A percentile compares a stretch with the other conserved stretches of the same genome.
These are phyloP conservation scores for Pachyuromys duprasi DNA, from an alignment of 2,797 vertebrate genomes.

Conservation along the genomic window DNA sequence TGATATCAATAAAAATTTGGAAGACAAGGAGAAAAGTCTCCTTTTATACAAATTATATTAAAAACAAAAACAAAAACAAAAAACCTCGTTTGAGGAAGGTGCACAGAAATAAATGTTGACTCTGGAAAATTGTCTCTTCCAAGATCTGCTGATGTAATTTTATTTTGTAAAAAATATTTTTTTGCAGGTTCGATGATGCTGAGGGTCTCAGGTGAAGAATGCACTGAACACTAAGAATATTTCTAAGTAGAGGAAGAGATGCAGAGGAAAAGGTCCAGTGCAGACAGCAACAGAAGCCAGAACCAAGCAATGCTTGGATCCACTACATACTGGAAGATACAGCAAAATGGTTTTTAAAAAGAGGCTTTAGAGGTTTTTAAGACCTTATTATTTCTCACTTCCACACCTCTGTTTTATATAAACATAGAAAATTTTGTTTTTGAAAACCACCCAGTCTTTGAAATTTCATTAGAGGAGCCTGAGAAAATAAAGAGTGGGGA, in stretches of 20 bases:
- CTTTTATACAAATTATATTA: not conserved
- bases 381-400: not conserved
- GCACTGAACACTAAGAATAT: not conserved
- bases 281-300: not conserved
- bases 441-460: not conserved
- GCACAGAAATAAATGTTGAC: not conserved
- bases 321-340: not conserved
- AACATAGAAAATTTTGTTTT: not conserved
- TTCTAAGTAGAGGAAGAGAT: not conserved
- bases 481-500: not conserved
- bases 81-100: not conserved
- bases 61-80: too few relatives aligned
- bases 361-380: not conserved
- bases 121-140: not conserved
- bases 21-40: not conserved
- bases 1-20: not conserved
- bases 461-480: not conserved
- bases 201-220: not conserved
- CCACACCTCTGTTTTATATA: not conserved
- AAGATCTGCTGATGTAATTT: not conserved
- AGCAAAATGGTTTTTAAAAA: not conserved
- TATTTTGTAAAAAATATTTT: slow-evolving; percentile 38
- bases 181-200: not conserved
- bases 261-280: not conserved
- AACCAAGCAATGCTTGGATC: not conserved